Conservation (phyloP, 2,113 vertebrate species). For the Trinectes maculatus region DNA sequence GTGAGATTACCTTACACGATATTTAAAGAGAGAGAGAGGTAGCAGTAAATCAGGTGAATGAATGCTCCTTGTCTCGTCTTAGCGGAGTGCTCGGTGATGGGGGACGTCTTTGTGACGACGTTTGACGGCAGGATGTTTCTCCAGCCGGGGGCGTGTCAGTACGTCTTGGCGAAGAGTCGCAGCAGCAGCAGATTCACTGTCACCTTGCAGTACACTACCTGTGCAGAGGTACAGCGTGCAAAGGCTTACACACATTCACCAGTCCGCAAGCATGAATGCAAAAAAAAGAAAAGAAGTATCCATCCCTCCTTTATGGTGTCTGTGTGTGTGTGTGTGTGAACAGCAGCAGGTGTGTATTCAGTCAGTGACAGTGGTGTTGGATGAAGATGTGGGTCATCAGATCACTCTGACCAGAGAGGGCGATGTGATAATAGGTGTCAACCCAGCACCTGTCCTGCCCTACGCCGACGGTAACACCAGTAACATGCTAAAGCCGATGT, state of each 20-base stretch:
- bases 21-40: background rate
- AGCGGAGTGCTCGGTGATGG: conserved; percentile 92
- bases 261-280: background rate
- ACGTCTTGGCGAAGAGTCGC: conserved; percentile 92
- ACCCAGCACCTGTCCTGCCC: conserved; percentile 85
- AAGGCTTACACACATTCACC: background rate
- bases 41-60: background rate
- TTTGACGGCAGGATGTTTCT: conserved; percentile 97
- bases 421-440: conserved; percentile 87
- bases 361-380: conserved; percentile 92
- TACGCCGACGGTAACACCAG: conserved; percentile 86
- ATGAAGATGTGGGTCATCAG: conserved; percentile 92
- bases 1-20: conserved; percentile 73
- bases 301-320: background rate
- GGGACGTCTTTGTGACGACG: conserved; percentile 92
- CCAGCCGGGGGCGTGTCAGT: conserved; percentile 93
- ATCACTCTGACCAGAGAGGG: conserved; percentile 91
- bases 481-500: no score
- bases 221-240: conserved; percentile 85
- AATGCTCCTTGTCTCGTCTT: background rate
- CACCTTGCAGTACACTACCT: conserved; percentile 91
- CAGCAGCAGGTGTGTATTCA: conserved; percentile 92
- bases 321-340: conserved; percentile 14
- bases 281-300: background rate
- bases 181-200: conserved; percentile 90